Base-by-base conservation (phyloP, 1,140 invertebrate genomes). In the Diorhabda sublineata region DNA sequence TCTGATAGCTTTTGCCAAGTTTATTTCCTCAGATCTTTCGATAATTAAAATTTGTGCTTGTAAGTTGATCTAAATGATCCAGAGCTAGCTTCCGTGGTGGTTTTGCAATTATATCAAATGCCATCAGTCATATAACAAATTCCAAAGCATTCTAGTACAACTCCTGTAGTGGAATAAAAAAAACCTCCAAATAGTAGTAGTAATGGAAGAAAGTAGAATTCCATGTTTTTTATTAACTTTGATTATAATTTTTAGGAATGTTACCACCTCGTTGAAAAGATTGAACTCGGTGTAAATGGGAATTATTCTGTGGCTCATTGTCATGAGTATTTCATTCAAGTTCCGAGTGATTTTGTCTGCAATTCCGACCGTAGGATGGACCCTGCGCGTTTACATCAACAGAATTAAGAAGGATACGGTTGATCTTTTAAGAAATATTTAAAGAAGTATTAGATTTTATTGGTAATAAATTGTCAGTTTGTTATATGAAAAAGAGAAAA, bases 231-330 rank as follows among this genome's bases (percentile, higher is more conserved):
- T 52, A 52, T 43, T 43, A n/a, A 43, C 9, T n/a, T 64, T 47
- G 58, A 9, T 62, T 62, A 6, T 11, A 61, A 58, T 26, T 72
- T 71, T 61, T 66, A 77, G 76, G 72, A 71, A 56, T 76, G 64
- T 65, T 74, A 52, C 76, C 76, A 60, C 76, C 76, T 68, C 74
- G 76, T 72, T 77, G 76, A 77, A 76, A 43, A 41, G 58, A 60
- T 47, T 3, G n/a, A 62, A 7, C 41, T 57, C 58, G 11, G 41
- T 45, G 57, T 59, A 42, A 57, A 63, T 66, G 43, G 47, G 64
- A 43, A 57, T 65, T 61, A 71, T 73, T 62, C 61, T 61, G 52
- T 73, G 69, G 67, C 69, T 58, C 66, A 58, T 65, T 26, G 26
- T 26, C 26, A 61, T 26, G 72, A 73, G 72, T 64, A 69, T 73